Conservation (phyloP, 2,797 vertebrate genomes). For the Pseudotriccus pelzelni region DNA sequence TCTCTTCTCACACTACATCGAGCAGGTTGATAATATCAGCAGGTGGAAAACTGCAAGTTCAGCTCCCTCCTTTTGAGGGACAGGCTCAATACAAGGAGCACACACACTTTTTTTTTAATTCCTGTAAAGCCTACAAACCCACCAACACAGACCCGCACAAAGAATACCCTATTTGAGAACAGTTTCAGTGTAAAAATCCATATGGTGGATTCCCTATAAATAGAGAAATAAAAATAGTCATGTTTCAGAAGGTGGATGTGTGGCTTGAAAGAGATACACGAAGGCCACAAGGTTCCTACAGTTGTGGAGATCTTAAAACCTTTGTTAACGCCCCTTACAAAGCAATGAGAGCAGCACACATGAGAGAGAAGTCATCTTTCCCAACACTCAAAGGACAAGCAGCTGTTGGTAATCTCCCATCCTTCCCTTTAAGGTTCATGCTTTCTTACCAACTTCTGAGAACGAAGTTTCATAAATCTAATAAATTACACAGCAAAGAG, state of each 20-base stretch:
- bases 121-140: neutral
- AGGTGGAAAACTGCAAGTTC: neutral
- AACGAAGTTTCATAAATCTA: neutral
- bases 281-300: neutral
- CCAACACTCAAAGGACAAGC: neutral
- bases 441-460: neutral
- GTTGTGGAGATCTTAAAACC: neutral
- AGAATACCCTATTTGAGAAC: neutral
- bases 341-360: neutral
- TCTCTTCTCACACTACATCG: neutral
- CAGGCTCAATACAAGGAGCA: neutral
- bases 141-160: neutral
- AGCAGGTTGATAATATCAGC: neutral
- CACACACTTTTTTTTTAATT: fast-evolving
- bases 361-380: neutral
- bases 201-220: neutral
- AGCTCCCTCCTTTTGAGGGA: neutral
- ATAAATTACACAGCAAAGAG: neutral
- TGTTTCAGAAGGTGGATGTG: neutral
- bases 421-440: neutral
- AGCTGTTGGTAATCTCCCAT: neutral
- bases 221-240: neutral
- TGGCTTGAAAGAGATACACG: neutral
- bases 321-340: neutral
- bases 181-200: neutral